These are phyloP conservation scores for Carpatolechia fugitivella DNA, from an alignment of 2,888 invertebrate species.

Conservation along the genomic window DNA sequence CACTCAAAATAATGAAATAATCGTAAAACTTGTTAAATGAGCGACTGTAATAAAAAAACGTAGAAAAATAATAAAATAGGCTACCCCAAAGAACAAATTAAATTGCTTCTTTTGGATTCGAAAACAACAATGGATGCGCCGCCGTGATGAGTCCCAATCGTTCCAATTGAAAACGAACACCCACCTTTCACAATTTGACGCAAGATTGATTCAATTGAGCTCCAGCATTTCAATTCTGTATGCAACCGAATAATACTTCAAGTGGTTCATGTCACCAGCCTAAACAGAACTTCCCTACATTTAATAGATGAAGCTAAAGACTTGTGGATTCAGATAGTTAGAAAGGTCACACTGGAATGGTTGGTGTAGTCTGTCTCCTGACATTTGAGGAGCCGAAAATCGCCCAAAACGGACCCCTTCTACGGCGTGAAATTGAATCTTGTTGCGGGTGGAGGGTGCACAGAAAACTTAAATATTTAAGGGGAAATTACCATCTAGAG, in stretches of 20 bases:
- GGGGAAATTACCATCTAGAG: slow-evolving; percentile 68
- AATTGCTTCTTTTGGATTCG: slow-evolving; percentile 10
- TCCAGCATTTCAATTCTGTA: slow-evolving; percentile 60
- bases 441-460: slow-evolving; percentile 72
- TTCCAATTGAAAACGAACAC: slow-evolving; percentile 40
- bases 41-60: too few relatives aligned
- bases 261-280: slow-evolving; percentile 53
- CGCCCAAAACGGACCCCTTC: slow-evolving; percentile 67
- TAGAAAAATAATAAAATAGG: neutral
- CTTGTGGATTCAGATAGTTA: slow-evolving; percentile 29
- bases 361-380: slow-evolving; percentile 61
- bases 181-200: slow-evolving; percentile 64
- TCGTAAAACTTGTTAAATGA: too few relatives aligned
- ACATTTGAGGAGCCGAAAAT: slow-evolving; percentile 68
- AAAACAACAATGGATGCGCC: slow-evolving; percentile 9
- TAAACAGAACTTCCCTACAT: slow-evolving; percentile 44
- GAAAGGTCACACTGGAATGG: slow-evolving; percentile 51
- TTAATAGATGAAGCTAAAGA: slow-evolving; percentile 23
- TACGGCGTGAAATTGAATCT: slow-evolving; percentile 78
- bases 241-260: slow-evolving; percentile 70
- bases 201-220: slow-evolving; percentile 73
- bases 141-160: slow-evolving; percentile 32
- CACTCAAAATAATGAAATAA: too few relatives aligned
- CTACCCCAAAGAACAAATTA: neutral
- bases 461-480: slow-evolving; percentile 77